These are phyloP conservation scores for Endotricha flammealis DNA, from an alignment of 2,888 invertebrate species.

Conservation along the genomic window DNA sequence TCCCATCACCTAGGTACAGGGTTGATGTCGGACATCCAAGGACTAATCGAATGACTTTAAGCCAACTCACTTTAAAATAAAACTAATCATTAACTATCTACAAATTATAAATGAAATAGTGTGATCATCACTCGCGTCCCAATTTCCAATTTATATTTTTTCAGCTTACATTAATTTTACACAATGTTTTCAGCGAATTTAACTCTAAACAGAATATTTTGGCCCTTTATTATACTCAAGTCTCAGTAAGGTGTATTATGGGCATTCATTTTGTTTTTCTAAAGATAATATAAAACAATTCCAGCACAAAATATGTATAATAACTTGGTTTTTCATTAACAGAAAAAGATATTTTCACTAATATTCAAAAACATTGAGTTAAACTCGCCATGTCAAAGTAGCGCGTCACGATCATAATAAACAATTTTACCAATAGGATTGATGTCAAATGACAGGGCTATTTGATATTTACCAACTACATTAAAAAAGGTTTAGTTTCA, in stretches of 20 bases:
- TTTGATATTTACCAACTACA: conserved; percentile 1
- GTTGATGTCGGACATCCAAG: conserved; percentile 51
- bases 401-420: conserved; percentile 9
- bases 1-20: conserved; percentile 42
- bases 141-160: too few relatives aligned
- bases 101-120: conserved; percentile 35
- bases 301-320: too few relatives aligned
- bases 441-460: conserved; percentile 4
- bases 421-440: conserved; percentile 16
- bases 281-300: too few relatives aligned
- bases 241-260: too few relatives aligned
- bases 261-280: too few relatives aligned
- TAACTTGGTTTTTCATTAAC: too few relatives aligned
- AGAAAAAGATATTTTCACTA: too few relatives aligned
- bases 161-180: conserved; percentile 11
- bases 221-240: too few relatives aligned
- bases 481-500: neutral
- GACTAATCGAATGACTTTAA: conserved; percentile 54
- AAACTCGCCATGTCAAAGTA: conserved; percentile 8
- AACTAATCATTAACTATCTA: conserved; percentile 51
- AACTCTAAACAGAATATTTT: neutral
- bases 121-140: conserved; percentile 24
- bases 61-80: conserved; percentile 43
- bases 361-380: too few relatives aligned
- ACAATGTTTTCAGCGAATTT: conserved; percentile 3